phyloP scores from a whole-genome alignment of 2,797 vertebrate species.

The Acipenser oxyrinchus region DNA sequence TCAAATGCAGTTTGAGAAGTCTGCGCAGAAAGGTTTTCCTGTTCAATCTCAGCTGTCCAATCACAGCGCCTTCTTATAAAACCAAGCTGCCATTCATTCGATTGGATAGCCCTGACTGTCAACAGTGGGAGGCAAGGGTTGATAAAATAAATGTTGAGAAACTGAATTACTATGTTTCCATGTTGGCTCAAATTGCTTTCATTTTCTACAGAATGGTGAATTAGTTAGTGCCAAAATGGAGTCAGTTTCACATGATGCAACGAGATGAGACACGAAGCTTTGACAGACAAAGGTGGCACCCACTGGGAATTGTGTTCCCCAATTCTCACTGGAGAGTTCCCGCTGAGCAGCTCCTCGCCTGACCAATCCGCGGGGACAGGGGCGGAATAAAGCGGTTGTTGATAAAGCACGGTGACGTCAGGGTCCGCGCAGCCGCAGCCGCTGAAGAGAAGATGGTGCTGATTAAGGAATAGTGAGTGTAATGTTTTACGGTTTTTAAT shows the following conservation, averaged over 20 bases:
- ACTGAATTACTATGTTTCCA: too few relatives aligned
- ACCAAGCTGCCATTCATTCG: too few relatives aligned
- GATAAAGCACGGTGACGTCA: slow-evolving; percentile 45
- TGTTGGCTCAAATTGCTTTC: too few relatives aligned
- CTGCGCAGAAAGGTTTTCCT: too few relatives aligned
- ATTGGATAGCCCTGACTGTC: too few relatives aligned
- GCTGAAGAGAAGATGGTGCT: slow-evolving; percentile 70
- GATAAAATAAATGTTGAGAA: too few relatives aligned
- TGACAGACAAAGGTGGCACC: not conserved
- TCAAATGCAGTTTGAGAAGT: too few relatives aligned
- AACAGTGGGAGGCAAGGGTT: too few relatives aligned
- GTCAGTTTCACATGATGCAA: not conserved
- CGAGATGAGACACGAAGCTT: not conserved
- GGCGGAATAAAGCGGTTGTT: not conserved
- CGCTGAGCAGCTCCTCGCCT: not conserved
- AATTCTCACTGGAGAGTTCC: not conserved
- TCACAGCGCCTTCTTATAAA: too few relatives aligned
- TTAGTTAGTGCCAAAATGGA: not conserved
- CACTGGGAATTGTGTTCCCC: not conserved
- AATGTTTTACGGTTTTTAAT: slow-evolving; percentile 23
- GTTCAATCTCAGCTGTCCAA: too few relatives aligned
- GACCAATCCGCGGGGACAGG: not conserved
- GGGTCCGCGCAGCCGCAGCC: slow-evolving; percentile 52
- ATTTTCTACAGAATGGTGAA: too few relatives aligned
- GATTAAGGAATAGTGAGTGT: slow-evolving; percentile 87